Conservation (phyloP, 2,113 vertebrate species). For the Ictidomys tridecemlineatus region DNA sequence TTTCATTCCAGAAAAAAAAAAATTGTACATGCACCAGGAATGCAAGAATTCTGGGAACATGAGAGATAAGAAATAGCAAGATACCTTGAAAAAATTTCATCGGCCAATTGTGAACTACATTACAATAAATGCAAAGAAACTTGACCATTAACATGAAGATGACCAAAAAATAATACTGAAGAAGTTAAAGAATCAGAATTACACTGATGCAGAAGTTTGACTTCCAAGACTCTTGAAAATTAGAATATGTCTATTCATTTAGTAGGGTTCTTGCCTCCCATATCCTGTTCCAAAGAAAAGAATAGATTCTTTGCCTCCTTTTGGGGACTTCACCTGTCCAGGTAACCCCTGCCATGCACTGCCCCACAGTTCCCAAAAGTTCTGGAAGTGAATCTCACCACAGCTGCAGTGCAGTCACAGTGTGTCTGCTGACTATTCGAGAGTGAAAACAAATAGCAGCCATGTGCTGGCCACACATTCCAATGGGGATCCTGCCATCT, state of each 20-base stretch:
- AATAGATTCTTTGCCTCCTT: constrained; percentile 27
- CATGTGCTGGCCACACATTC: constrained; percentile 88
- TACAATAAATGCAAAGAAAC: background rate
- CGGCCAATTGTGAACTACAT: background rate
- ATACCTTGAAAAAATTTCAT: background rate
- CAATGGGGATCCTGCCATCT: constrained; percentile 89
- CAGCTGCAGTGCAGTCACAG: constrained; percentile 87
- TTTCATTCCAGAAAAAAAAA: background rate
- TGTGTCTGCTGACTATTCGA: constrained; percentile 84
- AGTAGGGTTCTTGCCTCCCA: background rate
- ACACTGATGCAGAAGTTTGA: background rate
- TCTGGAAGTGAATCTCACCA: constrained; percentile 79
- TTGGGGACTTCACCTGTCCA: background rate
- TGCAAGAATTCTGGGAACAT: background rate
- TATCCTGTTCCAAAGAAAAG: background rate
- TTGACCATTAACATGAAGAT: constrained; percentile 1
- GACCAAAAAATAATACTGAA: background rate
- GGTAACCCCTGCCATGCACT: constrained; percentile 34
- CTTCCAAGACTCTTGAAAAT: constrained; percentile 32
- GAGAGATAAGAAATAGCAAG: background rate
- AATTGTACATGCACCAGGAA: background rate
- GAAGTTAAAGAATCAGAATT: constrained; percentile 1
- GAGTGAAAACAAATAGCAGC: constrained; percentile 86
- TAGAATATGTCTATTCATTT: constrained; percentile 25
- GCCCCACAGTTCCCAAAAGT: constrained; percentile 58